Percentiles rank a stretch among this genome's conserved stretches.
Conservation (phyloP, 2,797 vertebrate genomes). For the Phoxinus dragarum region DNA sequence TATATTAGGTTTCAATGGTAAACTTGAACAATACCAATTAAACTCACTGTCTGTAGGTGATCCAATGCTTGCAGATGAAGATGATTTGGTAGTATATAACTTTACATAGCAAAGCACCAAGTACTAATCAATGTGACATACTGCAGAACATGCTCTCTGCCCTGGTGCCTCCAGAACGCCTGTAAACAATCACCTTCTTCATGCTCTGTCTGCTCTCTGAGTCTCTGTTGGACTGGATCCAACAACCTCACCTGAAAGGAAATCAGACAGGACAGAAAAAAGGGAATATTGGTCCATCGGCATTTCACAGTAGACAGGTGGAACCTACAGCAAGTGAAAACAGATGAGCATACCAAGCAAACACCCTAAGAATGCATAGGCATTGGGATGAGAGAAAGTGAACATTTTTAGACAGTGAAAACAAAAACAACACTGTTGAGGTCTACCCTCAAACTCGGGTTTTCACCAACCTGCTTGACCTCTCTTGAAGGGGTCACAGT, state of each 20-base stretch:
- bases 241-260: slow-evolving; percentile 34
- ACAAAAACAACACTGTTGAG: background rate
- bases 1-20: background rate
- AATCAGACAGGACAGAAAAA: slow-evolving; percentile 42
- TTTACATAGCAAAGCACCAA: slow-evolving; percentile 1
- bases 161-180: slow-evolving; percentile 18
- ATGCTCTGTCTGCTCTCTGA: slow-evolving; percentile 30
- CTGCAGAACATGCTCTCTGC: slow-evolving; percentile 18
- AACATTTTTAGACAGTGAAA: background rate
- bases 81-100: background rate
- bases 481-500: slow-evolving; percentile 25
- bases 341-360: slow-evolving; percentile 37
- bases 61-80: background rate
- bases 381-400: background rate
- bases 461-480: slow-evolving; percentile 30
- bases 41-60: background rate
- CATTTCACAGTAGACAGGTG: slow-evolving; percentile 35
- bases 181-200: slow-evolving; percentile 52
- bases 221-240: slow-evolving; percentile 32
- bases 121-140: slow-evolving; percentile 23
- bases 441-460: background rate
- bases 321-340: slow-evolving; percentile 36
- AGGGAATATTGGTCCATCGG: slow-evolving; percentile 11
- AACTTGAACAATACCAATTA: background rate
- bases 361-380: background rate